A percentile compares a stretch with the other conserved stretches of the same genome.
These are phyloP conservation scores for Aphidius gifuensis DNA, from an alignment of 1,140 invertebrate genomes.

Conservation along the genomic window DNA sequence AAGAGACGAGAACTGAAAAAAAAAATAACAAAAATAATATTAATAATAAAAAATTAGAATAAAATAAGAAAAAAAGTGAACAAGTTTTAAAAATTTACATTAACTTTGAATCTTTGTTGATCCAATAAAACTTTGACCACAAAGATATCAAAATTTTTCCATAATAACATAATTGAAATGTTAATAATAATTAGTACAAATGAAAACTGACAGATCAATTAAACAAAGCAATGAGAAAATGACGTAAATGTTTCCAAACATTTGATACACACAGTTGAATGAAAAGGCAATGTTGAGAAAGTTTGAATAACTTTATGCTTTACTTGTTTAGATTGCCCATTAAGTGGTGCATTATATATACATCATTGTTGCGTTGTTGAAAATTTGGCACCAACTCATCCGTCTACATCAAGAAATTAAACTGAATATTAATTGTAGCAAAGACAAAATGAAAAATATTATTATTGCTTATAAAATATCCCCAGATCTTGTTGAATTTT, in stretches of 20 bases:
- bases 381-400: constrained; percentile 44
- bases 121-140: neutral
- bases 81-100: neutral
- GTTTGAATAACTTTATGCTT: constrained; percentile 47
- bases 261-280: constrained; percentile 37
- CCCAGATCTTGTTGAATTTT: too few species aligned
- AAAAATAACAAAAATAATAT: neutral
- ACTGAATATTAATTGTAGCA: neutral
- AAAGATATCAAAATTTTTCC: neutral
- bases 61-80: neutral
- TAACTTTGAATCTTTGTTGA: neutral
- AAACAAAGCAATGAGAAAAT: neutral
- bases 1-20: neutral
- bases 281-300: constrained; percentile 40
- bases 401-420: neutral
- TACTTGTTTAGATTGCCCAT: constrained; percentile 49
- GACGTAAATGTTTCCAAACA: constrained; percentile 32
- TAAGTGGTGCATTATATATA: constrained; percentile 35
- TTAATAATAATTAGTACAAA: neutral
- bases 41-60: neutral
- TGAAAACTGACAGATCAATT: neutral
- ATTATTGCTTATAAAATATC: too few species aligned
- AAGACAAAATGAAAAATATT: neutral
- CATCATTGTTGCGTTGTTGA: constrained; percentile 40
- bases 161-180: neutral